Conservation (phyloP, 2,888 invertebrate species). For the Netelia melanura region DNA sequence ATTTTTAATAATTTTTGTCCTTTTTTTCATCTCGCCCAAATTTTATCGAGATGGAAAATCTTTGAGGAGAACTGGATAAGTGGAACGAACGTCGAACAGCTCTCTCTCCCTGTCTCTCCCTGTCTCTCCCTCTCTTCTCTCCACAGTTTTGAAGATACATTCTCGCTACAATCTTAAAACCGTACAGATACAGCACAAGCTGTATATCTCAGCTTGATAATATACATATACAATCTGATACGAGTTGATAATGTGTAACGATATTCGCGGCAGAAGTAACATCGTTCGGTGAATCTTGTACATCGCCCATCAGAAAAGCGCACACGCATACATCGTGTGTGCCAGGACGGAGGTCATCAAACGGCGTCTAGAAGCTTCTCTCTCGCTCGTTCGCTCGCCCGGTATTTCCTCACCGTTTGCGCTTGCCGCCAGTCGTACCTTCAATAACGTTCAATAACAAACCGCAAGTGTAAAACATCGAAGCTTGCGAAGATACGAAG, state of each 20-base stretch:
- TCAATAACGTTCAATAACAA: conserved; percentile 24
- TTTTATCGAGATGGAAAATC: background rate
- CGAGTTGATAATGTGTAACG: background rate
- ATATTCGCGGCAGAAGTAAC: background rate
- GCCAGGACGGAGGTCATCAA: conserved; percentile 26
- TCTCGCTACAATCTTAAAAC: background rate
- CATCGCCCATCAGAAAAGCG: background rate
- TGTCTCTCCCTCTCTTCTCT: background rate
- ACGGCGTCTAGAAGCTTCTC: conserved; percentile 10
- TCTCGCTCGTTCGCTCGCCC: background rate
- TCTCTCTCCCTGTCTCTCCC: background rate
- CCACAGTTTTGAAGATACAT: too few species aligned
- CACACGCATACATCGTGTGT: background rate
- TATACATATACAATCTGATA: conserved; percentile 9
- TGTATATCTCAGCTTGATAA: background rate
- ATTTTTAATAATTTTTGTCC: background rate
- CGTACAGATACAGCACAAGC: background rate
- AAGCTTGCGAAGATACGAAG: background rate
- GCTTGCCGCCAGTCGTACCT: background rate
- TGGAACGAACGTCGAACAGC: background rate
- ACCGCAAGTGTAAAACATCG: background rate
- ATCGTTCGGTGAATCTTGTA: background rate
- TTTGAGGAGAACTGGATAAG: background rate
- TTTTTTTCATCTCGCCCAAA: background rate
- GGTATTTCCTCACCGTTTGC: background rate